Percentiles rank a stretch among this genome's conserved stretches.
These are phyloP conservation scores for Blennius ocellaris DNA, from an alignment of 2,113 vertebrate species.

Conservation along the genomic window DNA sequence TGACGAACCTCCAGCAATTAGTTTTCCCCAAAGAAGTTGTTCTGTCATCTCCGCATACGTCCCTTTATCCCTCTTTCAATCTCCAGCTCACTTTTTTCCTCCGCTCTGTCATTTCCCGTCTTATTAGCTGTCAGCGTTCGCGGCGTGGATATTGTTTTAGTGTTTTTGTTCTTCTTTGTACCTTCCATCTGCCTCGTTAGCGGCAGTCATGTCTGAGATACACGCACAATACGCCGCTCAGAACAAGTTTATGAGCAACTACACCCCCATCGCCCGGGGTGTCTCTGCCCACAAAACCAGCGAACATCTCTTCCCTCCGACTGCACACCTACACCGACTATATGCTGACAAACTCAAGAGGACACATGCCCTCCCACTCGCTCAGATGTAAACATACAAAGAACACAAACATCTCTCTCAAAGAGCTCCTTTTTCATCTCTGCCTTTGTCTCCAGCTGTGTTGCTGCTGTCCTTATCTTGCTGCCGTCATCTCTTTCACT, in stretches of 20 bases:
- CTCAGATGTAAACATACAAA: constrained; percentile 51
- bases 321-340: constrained; percentile 55
- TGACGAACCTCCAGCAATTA: constrained; percentile 84
- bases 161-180: constrained; percentile 53
- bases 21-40: constrained; percentile 73
- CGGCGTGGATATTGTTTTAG: constrained; percentile 59
- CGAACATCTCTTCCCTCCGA: constrained; percentile 57
- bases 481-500: neutral
- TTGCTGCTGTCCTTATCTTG: constrained; percentile 2
- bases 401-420: constrained; percentile 23
- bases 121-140: constrained; percentile 63
- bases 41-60: constrained; percentile 70
- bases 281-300: constrained; percentile 53
- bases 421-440: constrained; percentile 8
- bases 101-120: constrained; percentile 63
- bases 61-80: constrained; percentile 70
- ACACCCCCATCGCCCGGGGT: constrained; percentile 42
- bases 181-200: constrained; percentile 51
- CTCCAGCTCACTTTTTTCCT: constrained; percentile 43
- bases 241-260: constrained; percentile 50
- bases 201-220: constrained; percentile 49
- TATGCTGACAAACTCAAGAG: constrained; percentile 40
- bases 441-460: constrained; percentile 5
- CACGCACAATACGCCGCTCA: constrained; percentile 58
- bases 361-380: constrained; percentile 52